These are phyloP conservation scores for Speoplatyrhinus poulsoni DNA, from an alignment of 2,113 vertebrate species.

Conservation along the genomic window DNA sequence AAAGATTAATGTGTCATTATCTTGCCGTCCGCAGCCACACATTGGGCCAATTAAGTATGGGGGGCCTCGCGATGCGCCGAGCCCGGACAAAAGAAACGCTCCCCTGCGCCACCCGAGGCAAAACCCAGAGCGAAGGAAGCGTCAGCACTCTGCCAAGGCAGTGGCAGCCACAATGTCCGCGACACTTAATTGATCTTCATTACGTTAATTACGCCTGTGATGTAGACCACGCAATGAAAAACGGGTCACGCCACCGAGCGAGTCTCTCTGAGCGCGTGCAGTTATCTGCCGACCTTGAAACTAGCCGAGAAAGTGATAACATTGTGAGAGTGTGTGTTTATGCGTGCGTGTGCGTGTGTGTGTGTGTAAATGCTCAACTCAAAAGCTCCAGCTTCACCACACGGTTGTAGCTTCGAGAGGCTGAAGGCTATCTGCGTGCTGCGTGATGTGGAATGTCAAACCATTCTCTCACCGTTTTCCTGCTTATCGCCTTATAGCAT, in stretches of 20 bases:
- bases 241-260: slow-evolving; percentile 30
- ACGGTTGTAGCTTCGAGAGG: slow-evolving; percentile 6
- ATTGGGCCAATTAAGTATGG: slow-evolving; percentile 54
- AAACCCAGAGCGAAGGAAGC: slow-evolving; percentile 18
- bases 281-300: slow-evolving; percentile 65
- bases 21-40: slow-evolving; percentile 32
- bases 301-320: slow-evolving; percentile 21
- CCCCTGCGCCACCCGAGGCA: slow-evolving; percentile 8
- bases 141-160: slow-evolving; percentile 38
- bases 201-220: slow-evolving; percentile 70
- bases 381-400: not conserved
- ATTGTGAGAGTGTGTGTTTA: not conserved
- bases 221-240: slow-evolving; percentile 54
- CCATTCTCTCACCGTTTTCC: not conserved
- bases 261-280: slow-evolving; percentile 26
- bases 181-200: slow-evolving; percentile 78
- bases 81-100: slow-evolving; percentile 1
- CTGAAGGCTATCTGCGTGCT: not conserved
- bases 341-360: slow-evolving; percentile 4
- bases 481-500: not conserved
- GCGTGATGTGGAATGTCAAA: no score
- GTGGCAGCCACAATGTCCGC: slow-evolving; percentile 30
- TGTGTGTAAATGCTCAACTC: not conserved
- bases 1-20: slow-evolving; percentile 63
- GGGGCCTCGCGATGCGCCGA: not conserved